Evolutionary conservation across 2,888 invertebrate genomes (phyloP), one percentile per base, ranked within the genome.

Genomic region (Leucophora obtusa): DNA sequence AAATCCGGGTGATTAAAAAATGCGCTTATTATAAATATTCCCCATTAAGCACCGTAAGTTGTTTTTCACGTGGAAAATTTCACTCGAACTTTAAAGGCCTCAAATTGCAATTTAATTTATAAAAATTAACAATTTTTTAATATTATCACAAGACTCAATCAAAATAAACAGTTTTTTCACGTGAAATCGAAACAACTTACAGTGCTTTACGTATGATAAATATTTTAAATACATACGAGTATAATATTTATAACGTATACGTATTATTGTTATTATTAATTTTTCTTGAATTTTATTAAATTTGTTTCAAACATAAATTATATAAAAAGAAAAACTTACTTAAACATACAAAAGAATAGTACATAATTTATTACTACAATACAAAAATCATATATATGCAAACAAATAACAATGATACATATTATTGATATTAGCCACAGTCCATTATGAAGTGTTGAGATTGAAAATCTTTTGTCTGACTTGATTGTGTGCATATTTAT

Each of bases 391-490:
- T 5, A 24, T 5, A 24, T 24, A 24, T 7, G 6, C 28, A 28
- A 4, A 28, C 10, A 38, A 38, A 38, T 4, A 14, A 47, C 43
- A 15, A 28, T 56, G 28, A 28, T 71, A 28, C 28, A 28, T 28
- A 28, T 28, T 28, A 68, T 71, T 75, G 75, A 59, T 75, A 69
- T 75, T 79, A 75, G 75, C 79, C 79, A 68, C 75, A 75, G 75
- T 79, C 77, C 75, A 79, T 79, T 75, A 79, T 71, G 60, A 71
- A 75, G 71, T 79, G 79, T 71, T 75, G 75, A 79, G 75, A 71
- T 65, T 74, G 54, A 77, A 65, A 47, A 28, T 24, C n/a, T 58
- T 50, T 35, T 60, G n/a, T 68, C 28, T 50, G 24, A 24, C 17
- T 62, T 62, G 11, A 28, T 11, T 50, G 28, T 62, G n/a, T 68